Evolutionary conservation across 2,888 invertebrate species (phyloP).

Genomic region (Cheilosia vulpina): DNA sequence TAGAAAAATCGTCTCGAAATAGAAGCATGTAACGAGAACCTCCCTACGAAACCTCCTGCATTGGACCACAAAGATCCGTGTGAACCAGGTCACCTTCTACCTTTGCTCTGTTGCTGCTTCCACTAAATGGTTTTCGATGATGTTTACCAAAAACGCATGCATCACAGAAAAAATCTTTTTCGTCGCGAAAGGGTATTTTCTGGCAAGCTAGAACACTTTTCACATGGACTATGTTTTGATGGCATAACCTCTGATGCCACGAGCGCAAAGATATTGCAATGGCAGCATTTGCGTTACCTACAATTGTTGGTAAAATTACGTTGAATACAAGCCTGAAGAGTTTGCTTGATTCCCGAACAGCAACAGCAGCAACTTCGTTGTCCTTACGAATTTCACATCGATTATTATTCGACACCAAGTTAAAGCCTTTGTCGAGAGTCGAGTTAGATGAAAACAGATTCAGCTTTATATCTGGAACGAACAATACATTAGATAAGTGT

Average conservation of each 20-base stretch:
- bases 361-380: slow-evolving; percentile 6
- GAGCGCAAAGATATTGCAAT: not conserved
- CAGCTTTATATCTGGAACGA: slow-evolving; percentile 67
- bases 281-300: not conserved
- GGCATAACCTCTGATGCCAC: slow-evolving; percentile 16
- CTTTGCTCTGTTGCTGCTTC: slow-evolving; percentile 4
- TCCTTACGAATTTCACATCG: slow-evolving; percentile 9
- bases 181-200: not conserved
- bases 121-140: slow-evolving; percentile 21
- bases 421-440: slow-evolving; percentile 67
- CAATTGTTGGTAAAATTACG: not conserved
- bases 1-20: slow-evolving; percentile 6
- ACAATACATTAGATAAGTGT: slow-evolving; percentile 68
- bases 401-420: slow-evolving; percentile 31
- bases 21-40: slow-evolving; percentile 15
- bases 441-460: slow-evolving; percentile 75
- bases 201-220: not conserved
- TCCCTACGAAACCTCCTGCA: slow-evolving; percentile 31
- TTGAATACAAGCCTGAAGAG: slow-evolving; percentile 8
- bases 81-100: not conserved
- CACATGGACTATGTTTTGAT: slow-evolving; percentile 27
- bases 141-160: slow-evolving; percentile 28
- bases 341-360: slow-evolving; percentile 6
- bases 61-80: slow-evolving; percentile 3
- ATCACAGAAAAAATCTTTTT: slow-evolving; percentile 27